Conservation (phyloP, 2,113 vertebrate species). For the Holacanthus passer region DNA sequence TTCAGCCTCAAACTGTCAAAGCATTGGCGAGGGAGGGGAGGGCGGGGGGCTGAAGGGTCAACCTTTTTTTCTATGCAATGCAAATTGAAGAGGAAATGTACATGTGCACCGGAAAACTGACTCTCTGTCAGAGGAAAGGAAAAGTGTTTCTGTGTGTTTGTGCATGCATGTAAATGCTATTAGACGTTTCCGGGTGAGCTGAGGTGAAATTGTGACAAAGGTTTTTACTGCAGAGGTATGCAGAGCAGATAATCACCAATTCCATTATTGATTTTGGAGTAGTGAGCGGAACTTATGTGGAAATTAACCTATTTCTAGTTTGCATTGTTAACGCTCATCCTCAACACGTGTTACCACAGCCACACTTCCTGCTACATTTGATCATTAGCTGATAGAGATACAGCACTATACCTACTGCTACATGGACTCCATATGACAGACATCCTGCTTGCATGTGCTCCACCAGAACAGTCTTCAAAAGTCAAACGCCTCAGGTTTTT, state of each 20-base stretch:
- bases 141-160: neutral
- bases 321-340: too few species aligned
- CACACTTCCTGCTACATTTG: too few species aligned
- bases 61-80: slow-evolving; percentile 35
- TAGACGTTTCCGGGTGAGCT: slow-evolving; percentile 31
- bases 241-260: slow-evolving; percentile 18
- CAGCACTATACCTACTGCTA: too few species aligned
- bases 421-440: neutral
- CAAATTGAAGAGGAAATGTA: slow-evolving; percentile 43
- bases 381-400: too few species aligned
- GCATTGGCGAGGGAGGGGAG: neutral
- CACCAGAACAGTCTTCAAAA: neutral
- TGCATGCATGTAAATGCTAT: slow-evolving; percentile 8
- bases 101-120: slow-evolving; percentile 17
- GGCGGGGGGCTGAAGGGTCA: neutral
- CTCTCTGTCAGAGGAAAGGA: neutral
- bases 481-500: slow-evolving; percentile 17
- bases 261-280: slow-evolving; percentile 20
- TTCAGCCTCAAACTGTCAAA: slow-evolving; percentile 66
- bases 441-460: neutral
- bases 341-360: too few species aligned
- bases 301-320: too few species aligned
- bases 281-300: too few species aligned
- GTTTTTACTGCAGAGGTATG: slow-evolving; percentile 8
- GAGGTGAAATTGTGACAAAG: slow-evolving; percentile 11